A percentile compares a stretch with the other conserved stretches of the same genome.
phyloP scores from a whole-genome alignment of 2,888 invertebrate genomes.

The Deladenus siricidicola region DNA sequence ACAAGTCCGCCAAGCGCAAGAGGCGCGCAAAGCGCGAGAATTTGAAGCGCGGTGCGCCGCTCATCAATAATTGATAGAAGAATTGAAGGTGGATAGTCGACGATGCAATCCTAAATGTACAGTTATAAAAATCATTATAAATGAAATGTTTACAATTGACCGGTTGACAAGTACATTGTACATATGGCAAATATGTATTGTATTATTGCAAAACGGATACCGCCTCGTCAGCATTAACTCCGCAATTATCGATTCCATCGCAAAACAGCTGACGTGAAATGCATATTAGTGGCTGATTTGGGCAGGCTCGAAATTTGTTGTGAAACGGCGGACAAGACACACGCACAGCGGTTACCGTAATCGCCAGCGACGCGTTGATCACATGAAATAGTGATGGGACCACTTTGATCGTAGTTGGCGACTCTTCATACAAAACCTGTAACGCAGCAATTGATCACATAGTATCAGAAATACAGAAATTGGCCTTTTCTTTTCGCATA shows the following conservation, averaged over 20 bases:
- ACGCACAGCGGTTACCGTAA: constrained; percentile 29
- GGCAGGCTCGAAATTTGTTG: constrained; percentile 26
- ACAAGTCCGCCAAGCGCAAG: not conserved
- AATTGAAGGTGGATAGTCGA: too few relatives aligned
- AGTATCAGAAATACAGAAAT: too few relatives aligned
- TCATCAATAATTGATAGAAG: not conserved
- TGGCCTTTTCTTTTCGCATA: too few relatives aligned
- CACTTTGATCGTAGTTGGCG: constrained; percentile 25
- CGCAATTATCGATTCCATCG: constrained; percentile 32
- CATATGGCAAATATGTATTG: too few relatives aligned
- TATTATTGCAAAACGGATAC: too few relatives aligned
- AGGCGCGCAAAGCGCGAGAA: not conserved
- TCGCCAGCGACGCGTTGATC: constrained; percentile 7
- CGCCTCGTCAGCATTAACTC: constrained; percentile 25
- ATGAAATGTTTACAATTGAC: too few relatives aligned
- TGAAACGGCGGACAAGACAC: constrained; percentile 25
- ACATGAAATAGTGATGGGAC: constrained; percentile 23
- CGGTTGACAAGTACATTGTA: too few relatives aligned
- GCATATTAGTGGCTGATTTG: constrained; percentile 30
- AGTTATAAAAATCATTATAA: too few relatives aligned
- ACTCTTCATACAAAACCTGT: constrained; percentile 21
- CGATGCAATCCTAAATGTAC: too few relatives aligned
- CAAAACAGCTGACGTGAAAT: constrained; percentile 26
- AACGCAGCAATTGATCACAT: not conserved
- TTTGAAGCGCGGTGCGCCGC: not conserved